Evolutionary conservation across 2,113 vertebrate genomes (phyloP).

Genomic region (Clarias gariepinus): DNA sequence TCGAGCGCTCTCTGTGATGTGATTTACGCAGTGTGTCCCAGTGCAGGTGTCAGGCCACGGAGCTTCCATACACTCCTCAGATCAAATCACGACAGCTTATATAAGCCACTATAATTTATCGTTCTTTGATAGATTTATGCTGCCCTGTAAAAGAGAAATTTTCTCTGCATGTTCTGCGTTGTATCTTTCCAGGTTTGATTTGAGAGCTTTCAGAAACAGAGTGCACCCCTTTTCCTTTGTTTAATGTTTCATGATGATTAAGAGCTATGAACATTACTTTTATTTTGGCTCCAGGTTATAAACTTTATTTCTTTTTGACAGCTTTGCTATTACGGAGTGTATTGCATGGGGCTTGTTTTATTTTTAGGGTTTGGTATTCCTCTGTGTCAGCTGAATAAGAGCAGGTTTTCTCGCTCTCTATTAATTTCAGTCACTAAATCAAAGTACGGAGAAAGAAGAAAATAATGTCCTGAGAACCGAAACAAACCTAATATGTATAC

Average conservation of each 20-base stretch:
- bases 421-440: background rate
- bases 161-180: background rate
- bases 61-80: slow-evolving; percentile 4
- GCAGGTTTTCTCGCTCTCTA: too few species aligned
- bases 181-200: background rate
- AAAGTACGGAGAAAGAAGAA: background rate
- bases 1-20: background rate
- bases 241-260: background rate
- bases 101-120: background rate
- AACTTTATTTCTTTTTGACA: background rate
- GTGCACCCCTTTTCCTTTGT: background rate
- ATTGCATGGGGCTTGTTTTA: background rate
- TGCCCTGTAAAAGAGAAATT: background rate
- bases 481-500: background rate
- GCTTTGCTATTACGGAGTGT: background rate
- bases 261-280: background rate
- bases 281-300: background rate
- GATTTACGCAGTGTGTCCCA: slow-evolving; percentile 19
- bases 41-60: slow-evolving; percentile 13
- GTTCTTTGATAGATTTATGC: background rate
- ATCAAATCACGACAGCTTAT: slow-evolving; percentile 7
- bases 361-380: background rate
- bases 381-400: background rate
- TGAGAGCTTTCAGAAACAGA: background rate
- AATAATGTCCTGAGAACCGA: background rate